A percentile compares a stretch with the other conserved stretches of the same genome.
Conservation (phyloP, 2,797 vertebrate genomes). For the Merluccius polli region DNA sequence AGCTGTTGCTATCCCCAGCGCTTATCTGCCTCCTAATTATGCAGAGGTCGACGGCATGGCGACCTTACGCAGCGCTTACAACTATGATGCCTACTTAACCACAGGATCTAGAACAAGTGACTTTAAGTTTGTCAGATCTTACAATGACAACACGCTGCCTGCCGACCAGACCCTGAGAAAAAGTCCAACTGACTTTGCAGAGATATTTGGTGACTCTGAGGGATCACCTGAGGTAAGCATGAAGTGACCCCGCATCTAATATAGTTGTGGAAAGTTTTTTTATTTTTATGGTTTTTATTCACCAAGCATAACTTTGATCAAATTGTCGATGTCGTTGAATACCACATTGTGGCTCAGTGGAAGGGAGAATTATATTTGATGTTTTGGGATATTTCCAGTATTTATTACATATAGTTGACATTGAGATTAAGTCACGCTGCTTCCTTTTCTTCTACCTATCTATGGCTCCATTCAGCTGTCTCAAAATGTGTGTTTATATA, state of each 20-base stretch:
- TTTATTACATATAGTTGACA: no score
- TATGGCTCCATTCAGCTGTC: no score
- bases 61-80: constrained; percentile 43
- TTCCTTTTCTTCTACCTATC: no score
- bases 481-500: no score
- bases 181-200: constrained; percentile 26
- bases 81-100: constrained; percentile 63
- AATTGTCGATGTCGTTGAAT: no score
- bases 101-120: constrained; percentile 60
- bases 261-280: neutral
- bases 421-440: no score
- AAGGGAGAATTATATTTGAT: no score
- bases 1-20: constrained; percentile 28
- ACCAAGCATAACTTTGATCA: no score
- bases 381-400: no score
- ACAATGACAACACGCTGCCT: constrained; percentile 47
- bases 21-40: constrained; percentile 38
- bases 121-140: constrained; percentile 42
- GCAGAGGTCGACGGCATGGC: constrained; percentile 31
- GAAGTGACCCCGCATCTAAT: neutral
- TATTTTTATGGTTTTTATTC: no score
- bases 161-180: constrained; percentile 43
- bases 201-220: neutral
- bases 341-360: no score
- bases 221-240: neutral